Conservation (phyloP, 2,888 invertebrate genomes). For the Eristalis intricaria region DNA sequence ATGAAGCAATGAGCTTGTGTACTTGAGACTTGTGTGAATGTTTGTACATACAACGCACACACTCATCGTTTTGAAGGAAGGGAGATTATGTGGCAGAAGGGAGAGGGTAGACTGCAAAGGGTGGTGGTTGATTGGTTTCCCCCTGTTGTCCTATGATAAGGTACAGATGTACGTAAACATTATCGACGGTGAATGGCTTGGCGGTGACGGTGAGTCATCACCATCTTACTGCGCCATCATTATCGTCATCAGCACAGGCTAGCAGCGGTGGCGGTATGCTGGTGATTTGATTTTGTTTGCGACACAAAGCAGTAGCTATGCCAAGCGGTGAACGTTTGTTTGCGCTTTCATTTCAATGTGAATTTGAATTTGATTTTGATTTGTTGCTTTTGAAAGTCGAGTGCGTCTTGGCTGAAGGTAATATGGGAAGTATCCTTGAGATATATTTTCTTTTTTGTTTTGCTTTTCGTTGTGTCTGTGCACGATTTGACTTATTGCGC, state of each 20-base stretch:
- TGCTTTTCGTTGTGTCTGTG: background rate
- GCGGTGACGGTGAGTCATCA: slow-evolving; percentile 64
- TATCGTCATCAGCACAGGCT: slow-evolving; percentile 30
- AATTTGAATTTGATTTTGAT: slow-evolving; percentile 51
- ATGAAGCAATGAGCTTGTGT: slow-evolving; percentile 17
- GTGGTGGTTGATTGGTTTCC: slow-evolving; percentile 66
- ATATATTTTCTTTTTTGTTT: slow-evolving; percentile 1
- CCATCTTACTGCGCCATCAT: slow-evolving; percentile 54
- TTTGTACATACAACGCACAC: background rate
- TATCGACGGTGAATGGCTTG: slow-evolving; percentile 58
- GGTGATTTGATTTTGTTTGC: slow-evolving; percentile 21
- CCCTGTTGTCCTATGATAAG: slow-evolving; percentile 35
- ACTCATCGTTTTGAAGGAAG: background rate
- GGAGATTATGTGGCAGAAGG: slow-evolving; percentile 12
- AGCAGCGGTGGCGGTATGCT: slow-evolving; percentile 24
- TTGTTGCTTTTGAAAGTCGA: slow-evolving; percentile 48
- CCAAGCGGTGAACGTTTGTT: slow-evolving; percentile 22
- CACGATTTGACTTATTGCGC: background rate
- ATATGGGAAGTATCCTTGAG: slow-evolving; percentile 46
- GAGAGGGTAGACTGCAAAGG: slow-evolving; percentile 27
- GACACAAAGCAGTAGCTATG: slow-evolving; percentile 20
- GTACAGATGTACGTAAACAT: slow-evolving; percentile 66
- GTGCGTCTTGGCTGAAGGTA: slow-evolving; percentile 37
- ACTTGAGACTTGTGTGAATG: slow-evolving; percentile 31
- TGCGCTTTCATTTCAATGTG: slow-evolving; percentile 52